A percentile compares a stretch with the other conserved stretches of the same genome.
These are phyloP conservation scores for Delia radicum DNA, from an alignment of 1,140 invertebrate species.

Conservation along the genomic window DNA sequence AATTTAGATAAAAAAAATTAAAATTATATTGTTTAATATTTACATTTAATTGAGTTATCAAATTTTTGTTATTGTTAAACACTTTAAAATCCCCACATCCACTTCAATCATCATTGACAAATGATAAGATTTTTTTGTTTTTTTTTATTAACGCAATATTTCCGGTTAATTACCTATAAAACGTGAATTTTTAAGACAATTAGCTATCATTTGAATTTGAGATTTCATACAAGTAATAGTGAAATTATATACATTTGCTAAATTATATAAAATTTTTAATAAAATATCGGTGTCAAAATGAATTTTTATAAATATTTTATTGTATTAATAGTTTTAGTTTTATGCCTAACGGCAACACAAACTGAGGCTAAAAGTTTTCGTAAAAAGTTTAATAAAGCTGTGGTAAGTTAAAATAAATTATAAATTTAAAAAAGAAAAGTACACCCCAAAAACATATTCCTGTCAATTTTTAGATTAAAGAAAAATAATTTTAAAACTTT, in stretches of 20 bases:
- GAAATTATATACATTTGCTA: no score
- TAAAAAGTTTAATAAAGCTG: neutral
- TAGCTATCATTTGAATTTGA: neutral
- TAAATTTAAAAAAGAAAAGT: neutral
- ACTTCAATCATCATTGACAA: neutral
- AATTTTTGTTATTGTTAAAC: neutral
- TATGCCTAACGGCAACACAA: neutral
- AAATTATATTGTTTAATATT: neutral
- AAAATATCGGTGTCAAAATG: neutral
- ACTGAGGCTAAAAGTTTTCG: slow-evolving; percentile 4
- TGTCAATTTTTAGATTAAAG: no score
- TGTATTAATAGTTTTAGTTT: neutral
- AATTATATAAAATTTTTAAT: no score
- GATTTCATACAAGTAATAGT: neutral
- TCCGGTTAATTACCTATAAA: neutral
- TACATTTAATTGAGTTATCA: neutral
- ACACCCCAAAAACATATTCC: no score
- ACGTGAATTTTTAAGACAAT: neutral
- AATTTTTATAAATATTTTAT: slow-evolving; percentile 12
- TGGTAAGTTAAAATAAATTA: neutral
- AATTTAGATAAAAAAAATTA: neutral
- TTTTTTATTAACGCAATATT: neutral
- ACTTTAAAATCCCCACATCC: no score
- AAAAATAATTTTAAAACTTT: no score
- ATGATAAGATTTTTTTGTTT: neutral